These are phyloP conservation scores for Rhyacophila brunnea DNA, from an alignment of 1,140 invertebrate species.

Conservation along the genomic window DNA sequence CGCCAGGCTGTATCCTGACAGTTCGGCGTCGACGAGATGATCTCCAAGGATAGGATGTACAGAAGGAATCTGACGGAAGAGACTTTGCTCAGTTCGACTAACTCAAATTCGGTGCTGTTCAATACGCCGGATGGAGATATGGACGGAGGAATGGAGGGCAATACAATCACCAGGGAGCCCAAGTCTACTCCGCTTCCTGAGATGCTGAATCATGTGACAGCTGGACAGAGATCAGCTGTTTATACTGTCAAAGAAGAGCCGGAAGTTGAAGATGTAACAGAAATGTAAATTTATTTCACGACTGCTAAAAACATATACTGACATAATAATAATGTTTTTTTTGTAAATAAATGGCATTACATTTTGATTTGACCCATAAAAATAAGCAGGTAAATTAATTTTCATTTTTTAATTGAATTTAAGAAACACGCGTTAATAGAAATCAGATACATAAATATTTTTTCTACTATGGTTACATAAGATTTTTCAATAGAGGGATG, in stretches of 20 bases:
- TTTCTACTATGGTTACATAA: no score
- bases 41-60: slow-evolving; percentile 46
- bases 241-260: slow-evolving; percentile 34
- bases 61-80: slow-evolving; percentile 49
- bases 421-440: no score
- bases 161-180: slow-evolving; percentile 22
- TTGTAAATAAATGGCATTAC: no score
- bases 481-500: no score
- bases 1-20: slow-evolving; percentile 30
- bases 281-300: slow-evolving; percentile 23
- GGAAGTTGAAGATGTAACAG: slow-evolving; percentile 31
- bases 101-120: slow-evolving; percentile 26
- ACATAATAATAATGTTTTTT: no score
- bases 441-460: no score
- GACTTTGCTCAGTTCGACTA: slow-evolving; percentile 40
- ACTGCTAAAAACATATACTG: no score
- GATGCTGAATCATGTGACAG: slow-evolving; percentile 34
- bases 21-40: slow-evolving; percentile 39
- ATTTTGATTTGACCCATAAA: no score
- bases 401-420: no score
- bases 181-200: slow-evolving; percentile 29
- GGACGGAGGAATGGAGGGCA: slow-evolving; percentile 15
- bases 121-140: slow-evolving; percentile 27
- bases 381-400: no score
- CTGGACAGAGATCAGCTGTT: slow-evolving; percentile 27